Evolutionary conservation across 2,113 vertebrate genomes (phyloP).

Genomic region (Trematomus loennbergii): DNA sequence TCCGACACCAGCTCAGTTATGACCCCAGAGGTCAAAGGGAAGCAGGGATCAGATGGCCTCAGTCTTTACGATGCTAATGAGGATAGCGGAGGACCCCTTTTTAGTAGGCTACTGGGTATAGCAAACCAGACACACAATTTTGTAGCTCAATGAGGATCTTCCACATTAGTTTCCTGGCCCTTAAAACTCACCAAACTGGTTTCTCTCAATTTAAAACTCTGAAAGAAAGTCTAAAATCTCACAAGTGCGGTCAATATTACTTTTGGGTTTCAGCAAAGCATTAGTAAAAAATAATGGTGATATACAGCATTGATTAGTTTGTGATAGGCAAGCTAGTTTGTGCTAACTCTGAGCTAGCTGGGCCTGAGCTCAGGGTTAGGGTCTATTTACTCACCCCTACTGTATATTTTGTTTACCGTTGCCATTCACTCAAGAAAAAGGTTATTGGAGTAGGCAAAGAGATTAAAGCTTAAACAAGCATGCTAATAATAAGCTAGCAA

Average conservation of each 20-base stretch:
- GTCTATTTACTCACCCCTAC: background rate
- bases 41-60: slow-evolving; percentile 47
- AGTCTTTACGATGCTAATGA: slow-evolving; percentile 67
- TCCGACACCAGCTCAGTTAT: slow-evolving; percentile 52
- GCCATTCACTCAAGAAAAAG: no score
- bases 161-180: background rate
- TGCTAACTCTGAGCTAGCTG: background rate
- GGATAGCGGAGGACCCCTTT: background rate
- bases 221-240: background rate
- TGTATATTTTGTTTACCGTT: background rate
- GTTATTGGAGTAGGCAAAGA: background rate
- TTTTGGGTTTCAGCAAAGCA: no score
- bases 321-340: no score
- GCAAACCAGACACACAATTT: background rate
- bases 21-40: slow-evolving; percentile 68
- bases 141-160: background rate
- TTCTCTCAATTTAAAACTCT: background rate
- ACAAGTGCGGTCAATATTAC: no score
- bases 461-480: no score
- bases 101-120: background rate
- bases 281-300: no score
- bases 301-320: no score
- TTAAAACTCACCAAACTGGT: background rate
- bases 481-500: no score
- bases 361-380: background rate